These are phyloP conservation scores for Saturnia japonica DNA, from an alignment of 2,888 invertebrate species.

Conservation along the genomic window DNA sequence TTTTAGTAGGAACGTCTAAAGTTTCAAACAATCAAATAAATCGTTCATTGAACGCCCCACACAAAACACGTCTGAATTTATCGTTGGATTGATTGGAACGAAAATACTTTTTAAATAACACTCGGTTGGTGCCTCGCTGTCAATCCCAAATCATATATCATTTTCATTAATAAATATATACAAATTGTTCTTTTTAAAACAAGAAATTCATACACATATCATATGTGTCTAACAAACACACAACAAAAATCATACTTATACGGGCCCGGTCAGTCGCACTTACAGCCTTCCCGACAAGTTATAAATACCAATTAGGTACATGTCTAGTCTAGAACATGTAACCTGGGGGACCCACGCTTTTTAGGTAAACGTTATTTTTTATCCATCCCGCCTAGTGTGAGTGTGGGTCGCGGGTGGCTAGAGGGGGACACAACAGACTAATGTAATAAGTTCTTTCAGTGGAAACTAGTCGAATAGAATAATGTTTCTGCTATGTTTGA, in stretches of 20 bases:
- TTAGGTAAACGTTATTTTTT: constrained; percentile 30
- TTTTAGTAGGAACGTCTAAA: too few relatives aligned
- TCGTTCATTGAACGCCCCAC: too few relatives aligned
- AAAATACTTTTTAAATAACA: too few relatives aligned
- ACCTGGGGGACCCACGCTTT: constrained; percentile 29
- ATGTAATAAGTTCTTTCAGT: constrained; percentile 36
- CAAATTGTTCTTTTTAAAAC: neutral
- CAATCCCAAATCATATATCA: too few relatives aligned
- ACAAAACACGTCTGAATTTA: too few relatives aligned
- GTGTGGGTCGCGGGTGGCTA: constrained; percentile 15
- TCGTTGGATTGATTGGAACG: too few relatives aligned
- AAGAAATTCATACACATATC: neutral
- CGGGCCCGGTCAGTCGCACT: neutral
- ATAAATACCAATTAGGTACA: constrained; percentile 37
- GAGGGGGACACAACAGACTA: constrained; percentile 29
- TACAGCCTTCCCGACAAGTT: constrained; percentile 23
- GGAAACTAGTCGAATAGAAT: constrained; percentile 31
- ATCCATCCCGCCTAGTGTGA: constrained; percentile 7
- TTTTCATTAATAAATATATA: too few relatives aligned
- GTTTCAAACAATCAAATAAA: too few relatives aligned
- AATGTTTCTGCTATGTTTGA: constrained; percentile 28
- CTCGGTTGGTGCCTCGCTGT: too few relatives aligned
- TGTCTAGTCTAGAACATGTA: constrained; percentile 32
- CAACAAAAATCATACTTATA: neutral
- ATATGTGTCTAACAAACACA: neutral